Evolutionary conservation across 2,888 invertebrate species (phyloP).

Genomic region (Anagyrus pseudococci): DNA sequence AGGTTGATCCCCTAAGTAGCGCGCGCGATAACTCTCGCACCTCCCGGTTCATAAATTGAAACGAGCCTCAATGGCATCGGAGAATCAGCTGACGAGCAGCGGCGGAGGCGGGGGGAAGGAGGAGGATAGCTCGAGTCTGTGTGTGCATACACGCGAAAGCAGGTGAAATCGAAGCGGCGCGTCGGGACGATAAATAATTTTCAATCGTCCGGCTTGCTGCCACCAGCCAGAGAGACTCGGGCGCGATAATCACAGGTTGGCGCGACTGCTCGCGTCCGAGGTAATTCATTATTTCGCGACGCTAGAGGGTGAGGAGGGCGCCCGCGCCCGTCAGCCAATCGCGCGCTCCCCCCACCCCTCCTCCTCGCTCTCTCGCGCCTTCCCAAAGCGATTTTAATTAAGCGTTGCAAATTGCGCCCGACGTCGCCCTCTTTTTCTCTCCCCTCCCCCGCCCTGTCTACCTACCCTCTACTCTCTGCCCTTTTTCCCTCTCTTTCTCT

Average conservation of each 20-base stretch:
- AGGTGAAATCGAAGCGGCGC: constrained; percentile 3
- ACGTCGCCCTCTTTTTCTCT: background rate
- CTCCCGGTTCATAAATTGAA: no score
- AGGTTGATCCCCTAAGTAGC: no score
- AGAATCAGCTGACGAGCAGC: background rate
- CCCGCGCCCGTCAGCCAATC: no score
- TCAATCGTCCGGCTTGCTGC: constrained; percentile 9
- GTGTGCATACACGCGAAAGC: no score
- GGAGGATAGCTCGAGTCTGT: no score
- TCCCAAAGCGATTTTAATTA: constrained; percentile 20
- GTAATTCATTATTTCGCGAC: constrained; percentile 22
- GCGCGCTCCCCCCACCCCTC: background rate
- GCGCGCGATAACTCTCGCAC: no score
- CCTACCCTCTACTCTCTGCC: no score
- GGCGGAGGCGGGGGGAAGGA: background rate
- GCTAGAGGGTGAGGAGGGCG: background rate
- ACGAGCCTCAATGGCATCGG: no score
- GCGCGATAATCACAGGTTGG: constrained; percentile 29
- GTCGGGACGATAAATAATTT: constrained; percentile 25
- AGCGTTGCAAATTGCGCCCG: constrained; percentile 17
- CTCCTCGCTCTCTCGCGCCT: constrained; percentile 3
- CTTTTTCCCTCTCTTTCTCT: background rate
- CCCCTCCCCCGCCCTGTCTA: constrained; percentile 1
- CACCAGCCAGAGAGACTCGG: no score
- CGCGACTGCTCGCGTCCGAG: background rate